A percentile compares a stretch with the other conserved stretches of the same genome.
These are phyloP conservation scores for Plestiodon gilberti DNA, from an alignment of 2,113 vertebrate genomes.

Conservation along the genomic window DNA sequence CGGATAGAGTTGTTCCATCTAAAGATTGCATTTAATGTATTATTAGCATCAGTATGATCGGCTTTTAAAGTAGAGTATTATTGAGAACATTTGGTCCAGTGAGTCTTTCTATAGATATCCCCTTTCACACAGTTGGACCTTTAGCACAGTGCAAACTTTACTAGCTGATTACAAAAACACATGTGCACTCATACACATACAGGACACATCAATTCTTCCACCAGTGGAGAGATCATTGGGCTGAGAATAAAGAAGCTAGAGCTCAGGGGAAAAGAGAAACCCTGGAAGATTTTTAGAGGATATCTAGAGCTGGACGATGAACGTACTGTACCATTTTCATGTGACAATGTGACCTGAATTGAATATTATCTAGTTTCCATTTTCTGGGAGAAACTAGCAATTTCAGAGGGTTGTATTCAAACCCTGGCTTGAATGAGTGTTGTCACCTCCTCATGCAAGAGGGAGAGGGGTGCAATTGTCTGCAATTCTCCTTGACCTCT, in stretches of 20 bases:
- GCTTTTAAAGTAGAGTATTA: neutral
- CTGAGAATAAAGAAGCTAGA: neutral
- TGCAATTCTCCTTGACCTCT: too few relatives aligned
- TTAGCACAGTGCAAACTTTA: neutral
- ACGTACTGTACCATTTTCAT: neutral
- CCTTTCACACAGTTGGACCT: constrained; percentile 17
- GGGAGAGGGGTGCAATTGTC: too few relatives aligned
- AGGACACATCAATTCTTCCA: constrained; percentile 2
- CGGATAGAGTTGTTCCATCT: neutral
- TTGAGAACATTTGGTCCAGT: neutral
- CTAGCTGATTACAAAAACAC: constrained; percentile 23
- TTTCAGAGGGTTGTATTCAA: neutral
- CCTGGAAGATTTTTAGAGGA: neutral
- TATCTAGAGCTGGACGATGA: neutral
- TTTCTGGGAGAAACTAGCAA: neutral
- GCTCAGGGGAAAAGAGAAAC: neutral
- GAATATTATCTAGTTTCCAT: neutral
- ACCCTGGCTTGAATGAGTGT: too few relatives aligned
- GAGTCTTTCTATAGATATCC: neutral
- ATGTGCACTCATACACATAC: neutral
- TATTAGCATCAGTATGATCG: neutral
- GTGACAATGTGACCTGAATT: neutral
- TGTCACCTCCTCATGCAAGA: too few relatives aligned
- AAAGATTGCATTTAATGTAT: neutral
- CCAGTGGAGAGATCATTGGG: neutral